These are phyloP conservation scores for Erynnis tages DNA, from an alignment of 2,888 invertebrate species.

Conservation along the genomic window DNA sequence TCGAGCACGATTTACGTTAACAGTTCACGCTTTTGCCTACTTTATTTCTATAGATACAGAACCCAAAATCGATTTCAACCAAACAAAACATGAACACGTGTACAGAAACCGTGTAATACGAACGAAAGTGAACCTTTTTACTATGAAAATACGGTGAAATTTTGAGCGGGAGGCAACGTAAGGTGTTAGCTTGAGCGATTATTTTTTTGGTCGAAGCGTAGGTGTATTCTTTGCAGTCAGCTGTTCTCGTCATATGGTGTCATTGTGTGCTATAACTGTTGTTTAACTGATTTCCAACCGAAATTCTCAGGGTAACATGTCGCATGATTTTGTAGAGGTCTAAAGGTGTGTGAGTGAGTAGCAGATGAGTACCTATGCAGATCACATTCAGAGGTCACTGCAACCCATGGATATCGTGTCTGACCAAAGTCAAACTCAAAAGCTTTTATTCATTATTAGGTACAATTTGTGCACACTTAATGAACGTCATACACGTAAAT, in stretches of 20 bases:
- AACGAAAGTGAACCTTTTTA: constrained; percentile 29
- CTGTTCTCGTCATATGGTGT: constrained; percentile 65
- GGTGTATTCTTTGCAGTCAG: constrained; percentile 54
- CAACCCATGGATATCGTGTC: too few relatives aligned
- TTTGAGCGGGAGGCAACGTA: constrained; percentile 20
- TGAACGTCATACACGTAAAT: too few relatives aligned
- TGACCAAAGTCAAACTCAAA: too few relatives aligned
- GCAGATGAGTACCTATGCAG: too few relatives aligned
- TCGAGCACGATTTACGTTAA: not conserved
- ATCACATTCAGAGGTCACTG: too few relatives aligned
- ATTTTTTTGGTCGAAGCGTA: constrained; percentile 41
- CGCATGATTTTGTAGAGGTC: not conserved
- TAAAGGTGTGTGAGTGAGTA: too few relatives aligned
- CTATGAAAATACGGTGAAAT: not conserved
- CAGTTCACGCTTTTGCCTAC: not conserved
- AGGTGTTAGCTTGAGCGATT: constrained; percentile 36
- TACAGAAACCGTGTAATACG: not conserved
- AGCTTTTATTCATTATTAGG: too few relatives aligned
- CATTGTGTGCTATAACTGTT: constrained; percentile 56
- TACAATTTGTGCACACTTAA: too few relatives aligned
- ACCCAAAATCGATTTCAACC: not conserved
- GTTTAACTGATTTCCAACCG: constrained; percentile 66
- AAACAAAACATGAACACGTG: constrained; percentile 1
- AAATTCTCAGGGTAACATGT: constrained; percentile 34
- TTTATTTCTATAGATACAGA: not conserved